phyloP scores from a whole-genome alignment of 2,888 invertebrate species.

The Crepidodera aurea region DNA sequence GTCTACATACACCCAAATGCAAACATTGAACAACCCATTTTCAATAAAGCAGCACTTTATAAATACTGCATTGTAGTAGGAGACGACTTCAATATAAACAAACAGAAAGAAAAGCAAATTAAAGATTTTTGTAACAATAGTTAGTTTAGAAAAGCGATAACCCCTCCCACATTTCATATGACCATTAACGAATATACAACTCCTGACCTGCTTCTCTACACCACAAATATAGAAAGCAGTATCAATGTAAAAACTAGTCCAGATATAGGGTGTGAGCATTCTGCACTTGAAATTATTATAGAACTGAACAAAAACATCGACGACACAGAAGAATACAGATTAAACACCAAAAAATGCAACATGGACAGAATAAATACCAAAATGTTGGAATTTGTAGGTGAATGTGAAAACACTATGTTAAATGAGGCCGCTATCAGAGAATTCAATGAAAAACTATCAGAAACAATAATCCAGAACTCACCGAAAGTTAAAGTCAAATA shows the following conservation, averaged over 20 bases:
- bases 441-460: background rate
- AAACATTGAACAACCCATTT: slow-evolving; percentile 3
- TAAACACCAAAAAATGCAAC: background rate
- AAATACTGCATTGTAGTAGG: background rate
- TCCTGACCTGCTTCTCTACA: slow-evolving; percentile 4
- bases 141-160: slow-evolving; percentile 4
- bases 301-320: background rate
- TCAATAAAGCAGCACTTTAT: background rate
- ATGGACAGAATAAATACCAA: background rate
- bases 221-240: background rate
- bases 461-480: background rate
- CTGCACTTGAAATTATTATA: background rate
- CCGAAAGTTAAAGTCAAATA: background rate
- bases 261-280: background rate
- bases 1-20: slow-evolving; percentile 14
- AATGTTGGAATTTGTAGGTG: background rate
- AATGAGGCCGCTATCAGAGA: background rate
- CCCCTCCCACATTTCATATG: background rate
- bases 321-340: background rate
- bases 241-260: background rate
- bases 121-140: background rate
- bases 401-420: background rate
- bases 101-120: background rate
- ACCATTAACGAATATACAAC: background rate
- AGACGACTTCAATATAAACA: slow-evolving; percentile 2